These are phyloP conservation scores for Turnix velox DNA, from an alignment of 2,113 vertebrate species.

Conservation along the genomic window DNA sequence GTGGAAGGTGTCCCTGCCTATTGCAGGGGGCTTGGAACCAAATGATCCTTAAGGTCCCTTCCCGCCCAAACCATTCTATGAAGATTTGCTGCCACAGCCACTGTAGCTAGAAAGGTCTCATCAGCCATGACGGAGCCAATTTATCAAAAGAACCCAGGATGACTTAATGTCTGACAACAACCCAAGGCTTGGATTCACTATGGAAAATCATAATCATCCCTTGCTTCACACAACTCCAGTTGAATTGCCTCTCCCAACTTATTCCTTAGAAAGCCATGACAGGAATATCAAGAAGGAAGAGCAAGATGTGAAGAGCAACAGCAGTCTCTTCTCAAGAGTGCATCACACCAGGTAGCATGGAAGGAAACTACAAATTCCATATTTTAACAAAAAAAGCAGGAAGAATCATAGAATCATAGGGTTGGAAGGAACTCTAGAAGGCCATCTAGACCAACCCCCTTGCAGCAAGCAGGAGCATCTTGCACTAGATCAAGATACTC, in stretches of 20 bases:
- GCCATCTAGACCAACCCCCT: too few relatives aligned
- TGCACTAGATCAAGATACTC: too few relatives aligned
- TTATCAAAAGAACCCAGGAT: neutral
- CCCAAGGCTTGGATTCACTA: neutral
- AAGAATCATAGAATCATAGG: too few relatives aligned
- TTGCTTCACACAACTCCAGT: neutral
- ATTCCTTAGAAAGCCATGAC: neutral
- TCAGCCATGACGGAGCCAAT: neutral
- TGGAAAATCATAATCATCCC: neutral
- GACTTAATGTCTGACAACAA: constrained; percentile 10
- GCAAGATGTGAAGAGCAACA: rapidly evolving
- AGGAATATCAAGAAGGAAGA: neutral
- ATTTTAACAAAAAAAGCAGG: neutral
- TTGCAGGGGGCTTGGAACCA: too few relatives aligned
- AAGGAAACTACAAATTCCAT: neutral
- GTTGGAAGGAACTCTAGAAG: too few relatives aligned
- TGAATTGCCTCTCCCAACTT: neutral
- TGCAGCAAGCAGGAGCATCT: too few relatives aligned
- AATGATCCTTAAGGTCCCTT: too few relatives aligned
- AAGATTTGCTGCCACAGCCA: neutral
- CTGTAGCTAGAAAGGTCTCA: neutral
- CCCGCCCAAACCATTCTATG: too few relatives aligned
- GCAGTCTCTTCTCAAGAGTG: neutral
- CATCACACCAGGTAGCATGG: neutral
- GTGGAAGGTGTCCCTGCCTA: too few relatives aligned